These are phyloP conservation scores for Strigamia transsilvanica DNA, from an alignment of 2,888 invertebrate species.

Conservation along the genomic window DNA sequence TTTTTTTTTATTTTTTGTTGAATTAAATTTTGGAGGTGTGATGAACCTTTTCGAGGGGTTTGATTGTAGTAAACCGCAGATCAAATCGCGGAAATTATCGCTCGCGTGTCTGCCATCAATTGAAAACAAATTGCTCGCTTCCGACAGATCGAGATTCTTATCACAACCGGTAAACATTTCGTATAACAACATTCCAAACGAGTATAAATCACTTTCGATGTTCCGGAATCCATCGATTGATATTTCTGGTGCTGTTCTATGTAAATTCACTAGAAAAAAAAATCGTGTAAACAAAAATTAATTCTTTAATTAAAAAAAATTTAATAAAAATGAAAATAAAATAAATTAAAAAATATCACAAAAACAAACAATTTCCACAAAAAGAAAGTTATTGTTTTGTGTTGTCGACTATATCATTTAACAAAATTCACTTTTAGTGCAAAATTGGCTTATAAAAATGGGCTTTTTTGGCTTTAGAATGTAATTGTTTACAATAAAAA, in stretches of 20 bases:
- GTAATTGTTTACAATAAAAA: no score
- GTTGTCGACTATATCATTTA: no score
- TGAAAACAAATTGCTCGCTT: neutral
- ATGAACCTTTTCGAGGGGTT: conserved; percentile 8
- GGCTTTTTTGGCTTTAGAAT: no score
- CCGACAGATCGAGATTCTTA: neutral
- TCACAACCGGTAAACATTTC: conserved; percentile 64
- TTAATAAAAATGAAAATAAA: neutral
- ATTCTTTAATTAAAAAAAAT: neutral
- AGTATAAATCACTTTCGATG: conserved; percentile 62
- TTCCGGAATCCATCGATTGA: conserved; percentile 59
- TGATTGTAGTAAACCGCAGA: neutral
- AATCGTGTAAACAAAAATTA: no score
- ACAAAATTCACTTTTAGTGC: no score
- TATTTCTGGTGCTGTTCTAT: conserved; percentile 62
- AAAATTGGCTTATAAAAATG: no score
- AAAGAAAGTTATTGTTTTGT: no score
- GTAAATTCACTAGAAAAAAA: conserved; percentile 5
- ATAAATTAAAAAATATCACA: neutral
- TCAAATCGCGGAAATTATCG: conserved; percentile 1
- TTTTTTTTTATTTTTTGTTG: neutral
- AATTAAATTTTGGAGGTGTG: neutral
- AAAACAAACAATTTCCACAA: no score
- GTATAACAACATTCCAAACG: conserved; percentile 64
- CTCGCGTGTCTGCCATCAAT: neutral